Conservation (phyloP, 2,113 vertebrate genomes). For the Glaucomys volans region DNA sequence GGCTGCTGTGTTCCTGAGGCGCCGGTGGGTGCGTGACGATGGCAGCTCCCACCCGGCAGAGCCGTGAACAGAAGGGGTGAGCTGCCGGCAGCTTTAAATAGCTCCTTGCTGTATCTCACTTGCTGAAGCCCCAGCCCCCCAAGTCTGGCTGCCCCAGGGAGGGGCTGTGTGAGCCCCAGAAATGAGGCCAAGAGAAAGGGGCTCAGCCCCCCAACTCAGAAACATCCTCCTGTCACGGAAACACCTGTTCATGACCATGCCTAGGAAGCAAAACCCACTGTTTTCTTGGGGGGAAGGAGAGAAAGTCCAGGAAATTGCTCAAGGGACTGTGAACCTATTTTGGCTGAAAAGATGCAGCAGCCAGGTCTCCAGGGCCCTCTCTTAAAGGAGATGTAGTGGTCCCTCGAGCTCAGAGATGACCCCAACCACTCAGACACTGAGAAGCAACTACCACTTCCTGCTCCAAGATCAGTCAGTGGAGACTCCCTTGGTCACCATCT, state of each 20-base stretch:
- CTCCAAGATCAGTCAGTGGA: background rate
- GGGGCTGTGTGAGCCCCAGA: constrained; percentile 73
- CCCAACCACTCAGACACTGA: background rate
- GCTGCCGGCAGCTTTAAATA: constrained; percentile 82
- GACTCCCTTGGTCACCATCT: too few species aligned
- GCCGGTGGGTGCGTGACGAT: constrained; percentile 81
- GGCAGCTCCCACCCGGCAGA: constrained; percentile 83
- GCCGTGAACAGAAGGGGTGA: constrained; percentile 84
- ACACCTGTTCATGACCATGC: constrained; percentile 20
- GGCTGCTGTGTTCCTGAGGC: constrained; percentile 83
- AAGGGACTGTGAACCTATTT: background rate
- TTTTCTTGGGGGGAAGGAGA: background rate
- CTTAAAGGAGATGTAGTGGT: background rate
- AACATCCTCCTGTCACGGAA: constrained; percentile 21
- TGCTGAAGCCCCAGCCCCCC: constrained; percentile 68
- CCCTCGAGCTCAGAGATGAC: background rate
- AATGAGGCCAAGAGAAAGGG: constrained; percentile 75
- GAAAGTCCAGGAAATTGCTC: background rate
- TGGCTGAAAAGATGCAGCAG: background rate
- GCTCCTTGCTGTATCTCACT: constrained; percentile 75
- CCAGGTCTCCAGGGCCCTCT: background rate
- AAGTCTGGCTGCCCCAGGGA: constrained; percentile 78
- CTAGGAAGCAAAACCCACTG: background rate
- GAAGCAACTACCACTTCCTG: background rate
- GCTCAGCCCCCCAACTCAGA: constrained; percentile 41